phyloP scores from a whole-genome alignment of 2,888 invertebrate species.

The Parnassius orleans region DNA sequence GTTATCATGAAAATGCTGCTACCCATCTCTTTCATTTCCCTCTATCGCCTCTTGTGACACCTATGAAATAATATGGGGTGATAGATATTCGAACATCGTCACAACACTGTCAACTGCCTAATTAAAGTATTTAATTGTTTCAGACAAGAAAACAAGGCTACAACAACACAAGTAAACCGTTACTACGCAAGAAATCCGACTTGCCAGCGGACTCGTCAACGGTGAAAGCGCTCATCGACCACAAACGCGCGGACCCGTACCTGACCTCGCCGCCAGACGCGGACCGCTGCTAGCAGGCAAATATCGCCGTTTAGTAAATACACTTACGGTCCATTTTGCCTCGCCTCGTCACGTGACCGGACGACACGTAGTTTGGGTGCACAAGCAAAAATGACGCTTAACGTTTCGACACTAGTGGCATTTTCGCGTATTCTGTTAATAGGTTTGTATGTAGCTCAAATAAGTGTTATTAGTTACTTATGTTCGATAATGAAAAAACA shows the following conservation, averaged over 20 bases:
- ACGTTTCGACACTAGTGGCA: constrained; percentile 2
- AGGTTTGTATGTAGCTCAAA: constrained; percentile 13
- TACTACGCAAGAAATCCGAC: constrained; percentile 96
- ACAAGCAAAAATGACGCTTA: constrained; percentile 10
- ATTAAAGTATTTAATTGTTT: background rate
- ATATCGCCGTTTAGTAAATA: constrained; percentile 8
- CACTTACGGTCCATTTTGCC: constrained; percentile 17
- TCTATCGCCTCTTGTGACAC: too few relatives aligned
- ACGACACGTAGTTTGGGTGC: constrained; percentile 1
- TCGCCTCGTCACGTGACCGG: constrained; percentile 9
- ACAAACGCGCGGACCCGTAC: constrained; percentile 95
- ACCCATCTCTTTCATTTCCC: too few relatives aligned
- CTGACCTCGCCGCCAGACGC: constrained; percentile 92
- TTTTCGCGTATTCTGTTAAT: background rate
- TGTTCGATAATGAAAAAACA: too few relatives aligned
- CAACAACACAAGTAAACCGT: constrained; percentile 88
- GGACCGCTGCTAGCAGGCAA: constrained; percentile 88
- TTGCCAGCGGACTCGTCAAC: constrained; percentile 96
- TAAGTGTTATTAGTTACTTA: background rate
- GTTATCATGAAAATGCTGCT: too few relatives aligned
- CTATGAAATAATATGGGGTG: too few relatives aligned
- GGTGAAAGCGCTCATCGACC: constrained; percentile 93
- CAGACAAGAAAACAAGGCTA: constrained; percentile 83
- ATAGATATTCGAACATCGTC: too few relatives aligned
- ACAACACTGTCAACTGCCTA: too few relatives aligned